Conservation (phyloP, 2,113 vertebrate species). For the Tragelaphus buxtoni region DNA sequence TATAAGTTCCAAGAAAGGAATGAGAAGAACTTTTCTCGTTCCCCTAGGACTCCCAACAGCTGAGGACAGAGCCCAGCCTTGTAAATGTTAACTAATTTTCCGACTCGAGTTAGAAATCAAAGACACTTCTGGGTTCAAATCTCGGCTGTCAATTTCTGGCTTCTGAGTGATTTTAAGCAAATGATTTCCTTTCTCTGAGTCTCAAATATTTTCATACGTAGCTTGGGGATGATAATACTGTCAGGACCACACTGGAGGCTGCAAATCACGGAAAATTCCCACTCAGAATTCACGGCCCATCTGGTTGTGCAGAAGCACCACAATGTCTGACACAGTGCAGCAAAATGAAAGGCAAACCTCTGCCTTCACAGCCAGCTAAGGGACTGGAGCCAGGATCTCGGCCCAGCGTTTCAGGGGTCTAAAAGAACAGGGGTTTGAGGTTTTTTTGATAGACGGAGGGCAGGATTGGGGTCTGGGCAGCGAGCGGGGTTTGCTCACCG, state of each 20-base stretch:
- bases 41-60: neutral
- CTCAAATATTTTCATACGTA: neutral
- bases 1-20: neutral
- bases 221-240: neutral
- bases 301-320: neutral
- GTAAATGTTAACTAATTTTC: neutral
- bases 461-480: neutral
- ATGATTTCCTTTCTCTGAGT: neutral
- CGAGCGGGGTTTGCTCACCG: constrained; percentile 79
- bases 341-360: neutral
- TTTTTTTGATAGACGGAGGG: neutral
- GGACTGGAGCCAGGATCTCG: neutral
- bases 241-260: neutral
- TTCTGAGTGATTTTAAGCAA: neutral
- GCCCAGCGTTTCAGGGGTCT: neutral
- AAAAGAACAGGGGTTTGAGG: neutral
- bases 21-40: neutral
- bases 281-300: neutral
- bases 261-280: neutral
- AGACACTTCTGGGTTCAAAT: neutral
- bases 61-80: neutral
- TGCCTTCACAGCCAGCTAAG: neutral
- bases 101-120: neutral
- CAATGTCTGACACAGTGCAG: neutral
- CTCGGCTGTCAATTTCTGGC: neutral